Percentiles rank a stretch among this genome's conserved stretches.
Conservation (phyloP, 2,888 invertebrate genomes). For the Agelastica alni region DNA sequence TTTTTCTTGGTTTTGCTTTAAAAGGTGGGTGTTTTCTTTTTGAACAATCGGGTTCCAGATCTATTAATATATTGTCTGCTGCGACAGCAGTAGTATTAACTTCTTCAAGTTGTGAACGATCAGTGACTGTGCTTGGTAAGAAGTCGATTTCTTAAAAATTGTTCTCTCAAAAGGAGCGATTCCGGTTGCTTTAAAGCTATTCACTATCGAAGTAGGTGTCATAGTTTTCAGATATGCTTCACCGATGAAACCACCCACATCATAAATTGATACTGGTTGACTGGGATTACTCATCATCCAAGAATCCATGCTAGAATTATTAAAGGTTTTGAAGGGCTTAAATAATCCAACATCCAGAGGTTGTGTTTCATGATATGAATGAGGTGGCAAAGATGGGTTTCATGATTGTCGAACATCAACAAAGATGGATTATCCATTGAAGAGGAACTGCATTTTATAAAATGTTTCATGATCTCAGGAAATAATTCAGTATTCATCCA, state of each 20-base stretch:
- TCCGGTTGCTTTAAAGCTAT: background rate
- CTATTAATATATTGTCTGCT: no score
- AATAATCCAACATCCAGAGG: no score
- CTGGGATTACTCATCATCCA: slow-evolving; percentile 14
- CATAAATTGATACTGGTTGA: slow-evolving; percentile 15
- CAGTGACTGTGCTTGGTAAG: no score
- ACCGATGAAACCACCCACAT: slow-evolving; percentile 13
- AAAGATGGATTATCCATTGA: no score
- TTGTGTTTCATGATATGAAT: no score
- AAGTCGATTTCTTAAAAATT: background rate
- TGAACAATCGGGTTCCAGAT: background rate
- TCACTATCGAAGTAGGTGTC: background rate
- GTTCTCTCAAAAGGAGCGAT: background rate
- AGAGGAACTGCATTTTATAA: no score
- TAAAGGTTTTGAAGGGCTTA: slow-evolving; percentile 4
- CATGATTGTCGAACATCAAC: no score
- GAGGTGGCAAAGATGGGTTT: no score
- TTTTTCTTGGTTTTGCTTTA: background rate
- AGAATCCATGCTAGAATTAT: slow-evolving; percentile 12
- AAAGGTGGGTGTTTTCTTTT: background rate
- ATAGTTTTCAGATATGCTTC: slow-evolving; percentile 7
- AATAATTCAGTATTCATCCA: no score
- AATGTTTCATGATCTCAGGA: no score
- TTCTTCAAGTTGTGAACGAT: background rate
- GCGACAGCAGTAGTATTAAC: no score